A percentile compares a stretch with the other conserved stretches of the same genome.
phyloP scores from a whole-genome alignment of 2,797 vertebrate genomes.

The Moxostoma hubbsi region DNA sequence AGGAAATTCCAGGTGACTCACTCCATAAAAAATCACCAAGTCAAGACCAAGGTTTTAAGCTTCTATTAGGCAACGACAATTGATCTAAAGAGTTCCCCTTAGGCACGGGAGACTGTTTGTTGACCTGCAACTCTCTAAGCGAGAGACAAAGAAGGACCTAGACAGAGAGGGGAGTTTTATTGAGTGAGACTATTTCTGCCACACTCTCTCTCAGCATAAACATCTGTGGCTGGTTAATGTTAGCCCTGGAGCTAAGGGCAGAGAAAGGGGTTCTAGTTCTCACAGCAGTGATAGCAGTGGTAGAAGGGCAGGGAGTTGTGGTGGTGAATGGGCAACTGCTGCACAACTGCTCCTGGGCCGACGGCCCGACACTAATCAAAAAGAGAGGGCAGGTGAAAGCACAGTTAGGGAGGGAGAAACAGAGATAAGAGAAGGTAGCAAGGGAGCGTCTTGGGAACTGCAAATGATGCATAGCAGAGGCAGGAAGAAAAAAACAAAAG shows the following conservation, averaged over 20 bases:
- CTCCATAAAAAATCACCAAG: conserved; percentile 54
- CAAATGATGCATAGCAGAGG: conserved; percentile 83
- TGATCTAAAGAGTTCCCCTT: conserved; percentile 72
- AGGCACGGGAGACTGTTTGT: conserved; percentile 65
- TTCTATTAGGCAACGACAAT: conserved; percentile 73
- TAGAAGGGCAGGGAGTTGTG: conserved; percentile 80
- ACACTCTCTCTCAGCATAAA: conserved; percentile 71
- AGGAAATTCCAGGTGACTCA: conserved; percentile 76
- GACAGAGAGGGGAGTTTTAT: conserved; percentile 72
- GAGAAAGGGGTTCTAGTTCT: conserved; percentile 82
- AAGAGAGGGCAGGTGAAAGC: conserved; percentile 31
- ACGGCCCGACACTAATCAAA: conserved; percentile 63
- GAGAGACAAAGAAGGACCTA: conserved; percentile 63
- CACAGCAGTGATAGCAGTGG: conserved; percentile 77
- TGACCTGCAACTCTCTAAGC: conserved; percentile 25
- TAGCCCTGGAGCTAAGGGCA: conserved; percentile 83
- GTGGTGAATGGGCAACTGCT: conserved; percentile 66
- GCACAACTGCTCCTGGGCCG: conserved; percentile 66
- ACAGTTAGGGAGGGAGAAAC: conserved; percentile 52
- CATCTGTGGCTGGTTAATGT: conserved; percentile 85
- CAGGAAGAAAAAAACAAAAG: conserved; percentile 66
- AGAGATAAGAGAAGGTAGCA: conserved; percentile 81
- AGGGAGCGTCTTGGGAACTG: conserved; percentile 81
- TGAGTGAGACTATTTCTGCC: conserved; percentile 77
- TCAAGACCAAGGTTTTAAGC: conserved; percentile 69